Percentiles rank a stretch among this genome's conserved stretches.
These are phyloP conservation scores for Psittacara wagleri DNA, from an alignment of 2,113 vertebrate genomes.

Conservation along the genomic window DNA sequence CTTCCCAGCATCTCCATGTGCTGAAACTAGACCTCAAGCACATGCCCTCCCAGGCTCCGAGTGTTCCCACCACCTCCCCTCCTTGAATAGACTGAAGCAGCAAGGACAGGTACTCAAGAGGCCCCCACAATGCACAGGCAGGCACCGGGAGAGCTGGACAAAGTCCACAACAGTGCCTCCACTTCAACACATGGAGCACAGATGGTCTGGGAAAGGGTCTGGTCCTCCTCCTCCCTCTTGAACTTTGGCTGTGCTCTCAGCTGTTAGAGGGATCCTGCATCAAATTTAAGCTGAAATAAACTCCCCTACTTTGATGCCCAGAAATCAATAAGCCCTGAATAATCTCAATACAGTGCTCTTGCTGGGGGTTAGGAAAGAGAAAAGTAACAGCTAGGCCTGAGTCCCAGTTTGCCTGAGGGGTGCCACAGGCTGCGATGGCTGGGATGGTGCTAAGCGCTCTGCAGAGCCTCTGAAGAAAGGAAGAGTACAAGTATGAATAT, in stretches of 20 bases:
- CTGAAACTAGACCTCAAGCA: background rate
- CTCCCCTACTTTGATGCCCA: background rate
- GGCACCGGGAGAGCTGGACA: background rate
- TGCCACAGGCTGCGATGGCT: background rate
- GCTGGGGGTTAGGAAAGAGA: background rate
- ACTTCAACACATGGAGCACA: accelerated
- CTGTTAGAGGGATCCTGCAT: background rate
- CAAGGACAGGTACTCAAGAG: background rate
- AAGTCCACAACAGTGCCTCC: background rate
- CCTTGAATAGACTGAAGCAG: background rate
- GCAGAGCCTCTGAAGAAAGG: background rate
- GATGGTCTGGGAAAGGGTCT: background rate
- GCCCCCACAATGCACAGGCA: background rate
- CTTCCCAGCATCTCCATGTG: background rate
- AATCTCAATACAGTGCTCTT: background rate
- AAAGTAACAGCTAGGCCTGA: background rate
- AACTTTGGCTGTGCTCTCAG: background rate
- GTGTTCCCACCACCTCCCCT: background rate
- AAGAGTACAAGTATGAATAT: background rate
- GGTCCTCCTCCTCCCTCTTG: background rate
- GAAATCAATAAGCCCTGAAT: background rate
- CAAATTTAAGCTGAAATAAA: background rate
- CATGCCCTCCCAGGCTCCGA: accelerated
- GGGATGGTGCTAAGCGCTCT: background rate
- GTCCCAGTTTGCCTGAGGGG: background rate